These are phyloP conservation scores for Aplochiton taeniatus DNA, from an alignment of 2,797 vertebrate genomes.

Conservation along the genomic window DNA sequence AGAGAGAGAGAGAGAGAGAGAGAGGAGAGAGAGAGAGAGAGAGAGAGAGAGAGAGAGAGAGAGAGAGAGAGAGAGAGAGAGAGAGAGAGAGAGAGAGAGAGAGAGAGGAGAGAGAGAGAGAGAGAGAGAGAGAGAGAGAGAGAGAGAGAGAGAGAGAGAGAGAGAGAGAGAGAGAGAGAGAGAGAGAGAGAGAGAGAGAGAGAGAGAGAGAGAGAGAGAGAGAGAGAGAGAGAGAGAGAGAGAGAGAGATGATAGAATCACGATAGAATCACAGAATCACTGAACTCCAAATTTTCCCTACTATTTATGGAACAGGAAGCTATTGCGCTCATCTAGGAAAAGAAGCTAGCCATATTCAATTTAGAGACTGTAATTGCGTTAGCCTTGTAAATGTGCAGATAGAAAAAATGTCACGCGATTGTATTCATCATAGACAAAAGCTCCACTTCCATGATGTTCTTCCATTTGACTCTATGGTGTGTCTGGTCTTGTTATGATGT, in stretches of 20 bases:
- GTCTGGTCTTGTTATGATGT: conserved; percentile 61
- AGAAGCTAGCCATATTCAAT: neutral
- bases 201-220: neutral
- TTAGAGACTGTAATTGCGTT: conserved; percentile 3
- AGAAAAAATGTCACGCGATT: conserved; percentile 29
- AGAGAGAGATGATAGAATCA: too few relatives aligned
- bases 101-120: too few relatives aligned
- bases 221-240: neutral
- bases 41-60: neutral
- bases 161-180: neutral
- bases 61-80: neutral
- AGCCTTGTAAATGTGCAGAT: conserved; percentile 22
- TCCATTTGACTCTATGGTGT: conserved; percentile 34
- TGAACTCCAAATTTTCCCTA: neutral
- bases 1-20: neutral
- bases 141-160: neutral
- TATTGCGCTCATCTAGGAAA: conserved; percentile 10
- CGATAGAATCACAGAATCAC: conserved; percentile 14
- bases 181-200: neutral
- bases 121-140: neutral
- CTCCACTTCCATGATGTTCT: conserved; percentile 42
- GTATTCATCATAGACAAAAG: conserved; percentile 52
- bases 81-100: neutral
- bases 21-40: conserved; percentile 10
- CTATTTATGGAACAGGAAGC: conserved; percentile 5